phyloP scores from a whole-genome alignment of 2,113 vertebrate genomes.

The Gavia stellata region DNA sequence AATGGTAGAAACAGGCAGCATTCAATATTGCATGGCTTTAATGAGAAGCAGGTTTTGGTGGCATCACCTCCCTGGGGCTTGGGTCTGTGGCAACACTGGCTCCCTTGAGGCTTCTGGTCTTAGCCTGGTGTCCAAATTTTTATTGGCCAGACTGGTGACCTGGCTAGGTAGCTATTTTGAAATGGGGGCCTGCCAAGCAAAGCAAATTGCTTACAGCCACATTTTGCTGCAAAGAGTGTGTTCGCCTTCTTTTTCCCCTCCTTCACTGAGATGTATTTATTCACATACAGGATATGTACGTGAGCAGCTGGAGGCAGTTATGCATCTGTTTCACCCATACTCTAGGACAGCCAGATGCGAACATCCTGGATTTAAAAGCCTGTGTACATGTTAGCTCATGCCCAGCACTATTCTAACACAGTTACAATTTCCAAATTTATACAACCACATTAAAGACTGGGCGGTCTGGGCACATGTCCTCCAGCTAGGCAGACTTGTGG shows the following conservation, averaged over 20 bases:
- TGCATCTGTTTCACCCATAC: neutral
- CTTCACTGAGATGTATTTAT: neutral
- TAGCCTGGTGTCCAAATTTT: neutral
- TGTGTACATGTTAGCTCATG: neutral
- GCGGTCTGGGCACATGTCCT: rapidly evolving
- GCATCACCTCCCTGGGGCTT: neutral
- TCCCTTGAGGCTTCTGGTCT: neutral
- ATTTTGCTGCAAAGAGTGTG: neutral
- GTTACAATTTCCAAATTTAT: neutral
- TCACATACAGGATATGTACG: neutral
- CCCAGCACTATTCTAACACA: neutral
- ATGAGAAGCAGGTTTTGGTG: neutral
- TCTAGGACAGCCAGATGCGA: neutral
- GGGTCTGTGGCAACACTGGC: neutral
- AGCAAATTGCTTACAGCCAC: neutral
- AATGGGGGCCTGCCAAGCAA: neutral
- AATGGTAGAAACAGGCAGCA: neutral
- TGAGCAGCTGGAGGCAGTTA: neutral
- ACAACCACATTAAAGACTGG: neutral
- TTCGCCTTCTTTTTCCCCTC: neutral
- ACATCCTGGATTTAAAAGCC: neutral
- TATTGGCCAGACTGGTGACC: neutral
- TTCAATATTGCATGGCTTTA: neutral
- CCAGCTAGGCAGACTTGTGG: neutral
- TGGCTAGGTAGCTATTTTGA: neutral